These are phyloP conservation scores for Ennomos fuscantarius DNA, from an alignment of 2,888 invertebrate species.

Conservation along the genomic window DNA sequence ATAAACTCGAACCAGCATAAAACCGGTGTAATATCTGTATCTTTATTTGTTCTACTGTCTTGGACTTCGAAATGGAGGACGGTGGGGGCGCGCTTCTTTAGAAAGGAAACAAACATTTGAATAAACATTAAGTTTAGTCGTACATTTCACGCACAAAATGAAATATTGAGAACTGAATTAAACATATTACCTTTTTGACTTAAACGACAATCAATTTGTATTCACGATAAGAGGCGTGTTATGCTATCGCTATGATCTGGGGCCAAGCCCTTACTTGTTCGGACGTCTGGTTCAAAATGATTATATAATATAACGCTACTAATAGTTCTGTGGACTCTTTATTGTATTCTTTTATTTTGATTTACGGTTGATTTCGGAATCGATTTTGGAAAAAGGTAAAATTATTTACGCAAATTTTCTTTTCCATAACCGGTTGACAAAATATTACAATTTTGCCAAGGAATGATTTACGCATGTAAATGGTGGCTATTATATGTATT, in stretches of 20 bases:
- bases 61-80: conserved; percentile 34
- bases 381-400: conserved; percentile 22
- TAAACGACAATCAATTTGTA: conserved; percentile 68
- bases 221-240: conserved; percentile 62
- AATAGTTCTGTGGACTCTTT: conserved; percentile 18
- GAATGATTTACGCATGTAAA: conserved; percentile 36
- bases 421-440: conserved; percentile 52
- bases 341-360: conserved; percentile 27
- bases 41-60: conserved; percentile 40
- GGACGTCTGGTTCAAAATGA: conserved; percentile 35
- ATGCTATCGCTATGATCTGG: conserved; percentile 60
- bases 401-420: conserved; percentile 32
- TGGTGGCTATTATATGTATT: conserved; percentile 46
- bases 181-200: conserved; percentile 27
- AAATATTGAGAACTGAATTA: conserved; percentile 43
- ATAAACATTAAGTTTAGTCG: conserved; percentile 24
- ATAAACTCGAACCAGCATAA: conserved; percentile 40
- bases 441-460: conserved; percentile 55
- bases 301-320: conserved; percentile 32
- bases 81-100: conserved; percentile 32
- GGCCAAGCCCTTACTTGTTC: conserved; percentile 53
- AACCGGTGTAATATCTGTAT: conserved; percentile 41
- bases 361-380: conserved; percentile 26
- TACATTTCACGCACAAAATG: conserved; percentile 38
- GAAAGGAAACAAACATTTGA: conserved; percentile 32